A percentile compares a stretch with the other conserved stretches of the same genome.
phyloP scores from a whole-genome alignment of 2,797 vertebrate species.

The Galago senegalensis region DNA sequence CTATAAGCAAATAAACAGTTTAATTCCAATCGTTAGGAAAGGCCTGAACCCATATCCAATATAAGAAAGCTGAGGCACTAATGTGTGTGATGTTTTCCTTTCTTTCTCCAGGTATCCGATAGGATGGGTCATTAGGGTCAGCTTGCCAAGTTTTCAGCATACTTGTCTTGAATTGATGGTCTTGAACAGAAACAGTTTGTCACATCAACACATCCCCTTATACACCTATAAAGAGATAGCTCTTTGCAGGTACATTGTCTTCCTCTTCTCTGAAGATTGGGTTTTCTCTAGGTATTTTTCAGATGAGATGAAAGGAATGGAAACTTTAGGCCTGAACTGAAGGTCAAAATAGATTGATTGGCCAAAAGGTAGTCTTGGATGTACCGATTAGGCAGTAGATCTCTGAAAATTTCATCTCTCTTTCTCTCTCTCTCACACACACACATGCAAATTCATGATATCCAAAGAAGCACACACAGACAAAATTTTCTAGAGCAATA shows the following conservation, averaged over 20 bases:
- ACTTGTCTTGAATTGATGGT: constrained; percentile 87
- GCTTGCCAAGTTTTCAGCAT: constrained; percentile 88
- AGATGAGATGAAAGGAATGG: constrained; percentile 74
- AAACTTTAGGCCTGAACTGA: constrained; percentile 80
- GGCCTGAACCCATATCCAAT: constrained; percentile 26
- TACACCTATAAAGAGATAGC: constrained; percentile 73
- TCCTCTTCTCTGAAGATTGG: constrained; percentile 74
- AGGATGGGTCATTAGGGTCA: constrained; percentile 81
- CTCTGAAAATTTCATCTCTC: constrained; percentile 21
- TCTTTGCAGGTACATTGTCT: constrained; percentile 84
- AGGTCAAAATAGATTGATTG: constrained; percentile 82
- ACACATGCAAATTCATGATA: not conserved
- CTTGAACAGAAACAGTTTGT: constrained; percentile 87
- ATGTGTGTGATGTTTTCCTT: not conserved
- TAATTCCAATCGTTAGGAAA: constrained; percentile 26
- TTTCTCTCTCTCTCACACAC: not conserved
- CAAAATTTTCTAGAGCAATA: not conserved
- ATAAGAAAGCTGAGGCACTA: constrained; percentile 29
- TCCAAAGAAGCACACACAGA: not conserved
- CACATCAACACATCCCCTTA: constrained; percentile 78
- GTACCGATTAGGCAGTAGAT: constrained; percentile 72
- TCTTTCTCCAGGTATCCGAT: constrained; percentile 80
- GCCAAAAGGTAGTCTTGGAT: constrained; percentile 61
- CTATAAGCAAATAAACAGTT: constrained; percentile 16
- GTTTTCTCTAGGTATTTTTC: constrained; percentile 74